phyloP scores from a whole-genome alignment of 2,113 vertebrate genomes.

The Parotia lawesii region DNA sequence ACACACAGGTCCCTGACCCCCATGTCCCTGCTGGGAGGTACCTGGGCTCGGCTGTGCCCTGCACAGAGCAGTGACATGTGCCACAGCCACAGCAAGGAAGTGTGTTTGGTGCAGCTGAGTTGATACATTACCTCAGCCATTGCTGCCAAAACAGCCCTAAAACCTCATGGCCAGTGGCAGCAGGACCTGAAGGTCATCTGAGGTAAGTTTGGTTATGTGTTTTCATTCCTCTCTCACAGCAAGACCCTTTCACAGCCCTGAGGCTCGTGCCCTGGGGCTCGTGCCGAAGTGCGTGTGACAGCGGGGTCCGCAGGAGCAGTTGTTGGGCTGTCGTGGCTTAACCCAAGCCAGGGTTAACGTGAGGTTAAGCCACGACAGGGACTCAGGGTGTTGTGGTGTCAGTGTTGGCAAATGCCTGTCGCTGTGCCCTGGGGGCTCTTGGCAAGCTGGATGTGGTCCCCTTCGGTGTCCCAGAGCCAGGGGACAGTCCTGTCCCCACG shows the following conservation, averaged over 20 bases:
- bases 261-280: no score
- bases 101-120: background rate
- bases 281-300: background rate
- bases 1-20: background rate
- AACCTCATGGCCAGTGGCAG: background rate
- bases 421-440: background rate
- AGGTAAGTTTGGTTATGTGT: background rate
- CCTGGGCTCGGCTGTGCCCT: background rate
- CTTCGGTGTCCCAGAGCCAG: background rate
- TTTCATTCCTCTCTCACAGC: background rate
- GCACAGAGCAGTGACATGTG: accelerated
- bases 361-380: background rate
- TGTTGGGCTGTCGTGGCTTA: background rate
- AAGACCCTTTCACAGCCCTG: background rate
- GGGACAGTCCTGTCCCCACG: background rate
- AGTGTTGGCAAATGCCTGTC: background rate
- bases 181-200: background rate
- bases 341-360: background rate
- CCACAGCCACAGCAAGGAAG: background rate
- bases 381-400: background rate
- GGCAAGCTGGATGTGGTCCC: background rate
- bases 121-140: accelerated
- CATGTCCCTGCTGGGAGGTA: background rate
- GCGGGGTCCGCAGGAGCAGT: background rate
- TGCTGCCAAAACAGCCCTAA: background rate